phyloP scores from a whole-genome alignment of 2,888 invertebrate species.

The Drosophila sordidapex region DNA sequence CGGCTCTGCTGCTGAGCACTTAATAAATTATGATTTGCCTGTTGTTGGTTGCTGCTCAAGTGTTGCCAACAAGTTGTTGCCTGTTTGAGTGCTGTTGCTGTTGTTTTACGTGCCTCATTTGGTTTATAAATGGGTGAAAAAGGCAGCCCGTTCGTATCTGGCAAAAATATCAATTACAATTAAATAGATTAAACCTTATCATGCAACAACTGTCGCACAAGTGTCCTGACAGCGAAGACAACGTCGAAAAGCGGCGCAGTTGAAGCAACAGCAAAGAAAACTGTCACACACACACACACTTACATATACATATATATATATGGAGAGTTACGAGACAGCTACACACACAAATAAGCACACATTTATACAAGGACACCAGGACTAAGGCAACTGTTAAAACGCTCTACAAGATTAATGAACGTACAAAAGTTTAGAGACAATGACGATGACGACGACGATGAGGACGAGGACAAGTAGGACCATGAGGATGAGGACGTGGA shows the following conservation, averaged over 20 bases:
- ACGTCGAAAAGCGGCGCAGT: constrained; percentile 40
- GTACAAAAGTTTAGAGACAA: constrained; percentile 80
- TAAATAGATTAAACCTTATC: constrained; percentile 80
- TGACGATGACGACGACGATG: constrained; percentile 67
- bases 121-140: constrained; percentile 71
- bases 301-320: neutral
- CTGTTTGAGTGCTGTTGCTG: constrained; percentile 24
- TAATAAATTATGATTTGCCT: constrained; percentile 76
- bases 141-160: constrained; percentile 62
- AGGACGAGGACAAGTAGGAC: constrained; percentile 19
- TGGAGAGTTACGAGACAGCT: constrained; percentile 25
- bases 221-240: constrained; percentile 65
- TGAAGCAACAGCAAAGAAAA: constrained; percentile 52
- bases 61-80: constrained; percentile 74
- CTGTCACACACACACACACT: constrained; percentile 30
- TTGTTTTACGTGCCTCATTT: constrained; percentile 67
- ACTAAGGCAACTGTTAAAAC: constrained; percentile 65
- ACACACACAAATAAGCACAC: constrained; percentile 16
- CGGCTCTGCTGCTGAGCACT: constrained; percentile 53
- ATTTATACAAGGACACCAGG: constrained; percentile 20
- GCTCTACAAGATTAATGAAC: constrained; percentile 80
- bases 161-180: constrained; percentile 79
- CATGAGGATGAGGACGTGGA: constrained; percentile 30
- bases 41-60: constrained; percentile 50
- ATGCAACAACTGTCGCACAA: constrained; percentile 81